These are phyloP conservation scores for Drosophila navojoa DNA, from an alignment of 1,140 invertebrate species.

Conservation along the genomic window DNA sequence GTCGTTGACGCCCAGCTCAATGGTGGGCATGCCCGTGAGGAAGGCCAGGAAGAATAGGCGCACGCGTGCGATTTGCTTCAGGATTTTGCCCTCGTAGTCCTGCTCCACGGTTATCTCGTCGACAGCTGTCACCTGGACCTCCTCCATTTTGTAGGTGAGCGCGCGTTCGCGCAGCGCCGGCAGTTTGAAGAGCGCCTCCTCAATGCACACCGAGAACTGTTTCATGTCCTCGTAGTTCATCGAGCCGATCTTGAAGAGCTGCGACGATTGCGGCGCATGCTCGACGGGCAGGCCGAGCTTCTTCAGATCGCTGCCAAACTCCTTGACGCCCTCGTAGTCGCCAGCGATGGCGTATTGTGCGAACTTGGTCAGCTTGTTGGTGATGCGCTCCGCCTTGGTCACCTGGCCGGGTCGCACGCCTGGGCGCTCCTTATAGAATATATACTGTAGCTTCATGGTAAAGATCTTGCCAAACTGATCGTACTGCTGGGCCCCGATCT, in stretches of 20 bases:
- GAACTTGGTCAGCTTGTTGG: conserved; percentile 96
- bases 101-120: conserved; percentile 98
- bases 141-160: conserved; percentile 98
- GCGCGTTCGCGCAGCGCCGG: conserved; percentile 93
- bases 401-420: conserved; percentile 98
- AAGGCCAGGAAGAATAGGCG: conserved; percentile 98
- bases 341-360: conserved; percentile 97
- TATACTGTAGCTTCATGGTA: conserved; percentile 98
- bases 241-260: conserved; percentile 97
- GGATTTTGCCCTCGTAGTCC: conserved; percentile 92
- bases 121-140: conserved; percentile 97
- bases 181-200: conserved; percentile 95
- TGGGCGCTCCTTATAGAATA: conserved; percentile 99
- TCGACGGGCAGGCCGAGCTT: conserved; percentile 98
- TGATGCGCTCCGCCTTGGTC: conserved; percentile 95
- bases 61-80: conserved; percentile 97
- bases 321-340: conserved; percentile 95
- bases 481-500: conserved; percentile 97
- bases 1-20: conserved; percentile 99
- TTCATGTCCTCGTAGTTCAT: conserved; percentile 95
- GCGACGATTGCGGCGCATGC: conserved; percentile 97
- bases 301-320: conserved; percentile 95
- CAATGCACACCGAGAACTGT: conserved; percentile 94
- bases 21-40: conserved; percentile 94
- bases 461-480: conserved; percentile 99